These are phyloP conservation scores for Drymonia ruficornis DNA, from an alignment of 2,888 invertebrate species.

Conservation along the genomic window DNA sequence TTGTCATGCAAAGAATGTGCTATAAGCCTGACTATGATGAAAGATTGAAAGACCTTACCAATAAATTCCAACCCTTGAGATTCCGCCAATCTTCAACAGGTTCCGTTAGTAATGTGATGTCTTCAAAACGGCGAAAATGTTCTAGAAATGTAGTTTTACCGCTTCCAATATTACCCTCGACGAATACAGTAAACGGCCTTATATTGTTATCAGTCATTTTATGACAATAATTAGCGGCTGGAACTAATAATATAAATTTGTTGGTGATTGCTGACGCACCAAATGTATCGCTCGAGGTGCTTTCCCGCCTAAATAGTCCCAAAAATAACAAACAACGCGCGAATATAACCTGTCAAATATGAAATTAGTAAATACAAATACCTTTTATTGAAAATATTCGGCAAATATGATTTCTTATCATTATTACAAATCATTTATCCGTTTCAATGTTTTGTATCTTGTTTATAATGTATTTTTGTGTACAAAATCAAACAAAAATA, in stretches of 20 bases:
- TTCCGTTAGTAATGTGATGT: conserved; percentile 88
- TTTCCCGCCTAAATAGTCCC: conserved; percentile 68
- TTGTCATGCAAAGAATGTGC: no score
- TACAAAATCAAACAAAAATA: background rate
- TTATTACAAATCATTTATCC: conserved; percentile 20
- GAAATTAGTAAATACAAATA: conserved; percentile 52
- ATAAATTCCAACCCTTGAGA: conserved; percentile 90
- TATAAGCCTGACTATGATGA: no score
- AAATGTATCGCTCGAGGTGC: conserved; percentile 6
- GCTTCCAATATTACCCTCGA: conserved; percentile 96
- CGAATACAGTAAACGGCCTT: conserved; percentile 92
- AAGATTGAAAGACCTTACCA: conserved; percentile 74
- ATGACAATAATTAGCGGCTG: conserved; percentile 41
- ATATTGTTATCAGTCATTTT: conserved; percentile 63
- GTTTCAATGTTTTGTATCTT: background rate
- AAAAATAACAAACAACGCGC: conserved; percentile 61
- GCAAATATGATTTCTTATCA: conserved; percentile 36
- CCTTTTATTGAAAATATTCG: conserved; percentile 50
- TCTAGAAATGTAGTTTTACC: conserved; percentile 95
- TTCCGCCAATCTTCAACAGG: conserved; percentile 95
- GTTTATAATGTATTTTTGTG: background rate
- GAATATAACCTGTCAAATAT: conserved; percentile 51
- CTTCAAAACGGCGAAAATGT: conserved; percentile 90
- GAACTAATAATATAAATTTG: conserved; percentile 17
- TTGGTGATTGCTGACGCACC: background rate